Percentiles rank a stretch among this genome's conserved stretches.
Evolutionary conservation across 2,888 invertebrate species (phyloP).

Genomic region (Meliscaeva auricollis): DNA sequence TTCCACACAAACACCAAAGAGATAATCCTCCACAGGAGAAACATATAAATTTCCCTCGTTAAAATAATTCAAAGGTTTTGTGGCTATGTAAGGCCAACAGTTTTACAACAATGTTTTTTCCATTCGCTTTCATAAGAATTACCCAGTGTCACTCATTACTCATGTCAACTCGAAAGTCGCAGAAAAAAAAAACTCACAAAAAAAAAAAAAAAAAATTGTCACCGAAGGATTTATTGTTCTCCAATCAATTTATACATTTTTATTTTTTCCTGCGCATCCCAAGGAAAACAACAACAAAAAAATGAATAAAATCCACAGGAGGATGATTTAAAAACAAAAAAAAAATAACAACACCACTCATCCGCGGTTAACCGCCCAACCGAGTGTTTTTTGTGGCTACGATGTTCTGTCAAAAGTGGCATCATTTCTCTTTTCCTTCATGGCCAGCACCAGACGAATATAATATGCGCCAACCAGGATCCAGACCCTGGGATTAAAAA

Average conservation of each 20-base stretch:
- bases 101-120: slow-evolving; percentile 9
- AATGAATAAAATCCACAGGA: slow-evolving; percentile 15
- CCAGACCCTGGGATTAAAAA: slow-evolving; percentile 59
- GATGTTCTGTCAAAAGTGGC: slow-evolving; percentile 57
- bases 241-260: slow-evolving; percentile 68
- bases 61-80: slow-evolving; percentile 16
- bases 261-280: not conserved
- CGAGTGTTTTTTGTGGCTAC: slow-evolving; percentile 61
- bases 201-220: slow-evolving; percentile 19
- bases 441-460: not conserved
- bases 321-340: slow-evolving; percentile 21
- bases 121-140: slow-evolving; percentile 36
- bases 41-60: slow-evolving; percentile 6
- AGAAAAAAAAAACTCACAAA: slow-evolving; percentile 3
- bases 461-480: not conserved
- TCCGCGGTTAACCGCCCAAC: slow-evolving; percentile 61
- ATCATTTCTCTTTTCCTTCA: slow-evolving; percentile 45
- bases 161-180: slow-evolving; percentile 39
- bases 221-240: slow-evolving; percentile 61
- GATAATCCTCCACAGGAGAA: not conserved
- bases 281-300: slow-evolving; percentile 32
- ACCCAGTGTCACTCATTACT: slow-evolving; percentile 63
- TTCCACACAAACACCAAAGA: not conserved
- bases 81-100: slow-evolving; percentile 2
- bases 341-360: slow-evolving; percentile 44